Conservation (phyloP, 2,888 invertebrate species). For the Himalopsyche tibetana region DNA sequence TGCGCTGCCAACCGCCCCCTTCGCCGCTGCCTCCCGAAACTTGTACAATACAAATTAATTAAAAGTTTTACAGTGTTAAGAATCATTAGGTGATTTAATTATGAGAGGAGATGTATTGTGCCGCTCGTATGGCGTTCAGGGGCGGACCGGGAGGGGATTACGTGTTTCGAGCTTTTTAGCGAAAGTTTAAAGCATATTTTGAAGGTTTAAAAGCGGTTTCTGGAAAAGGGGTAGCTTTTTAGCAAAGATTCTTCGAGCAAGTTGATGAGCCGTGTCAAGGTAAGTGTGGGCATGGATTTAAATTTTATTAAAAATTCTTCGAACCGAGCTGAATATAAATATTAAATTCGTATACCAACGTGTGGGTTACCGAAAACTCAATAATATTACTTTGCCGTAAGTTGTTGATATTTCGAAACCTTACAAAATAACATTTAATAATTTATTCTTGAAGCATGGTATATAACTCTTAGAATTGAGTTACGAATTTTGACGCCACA, state of each 20-base stretch:
- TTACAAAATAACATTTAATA: no score
- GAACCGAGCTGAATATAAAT: background rate
- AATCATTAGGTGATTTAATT: conserved; percentile 67
- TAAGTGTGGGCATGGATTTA: conserved; percentile 3
- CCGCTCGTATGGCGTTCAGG: conserved; percentile 54
- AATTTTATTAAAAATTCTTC: conserved; percentile 18
- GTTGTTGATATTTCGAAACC: no score
- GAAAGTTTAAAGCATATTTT: conserved; percentile 23
- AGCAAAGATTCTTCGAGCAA: conserved; percentile 13
- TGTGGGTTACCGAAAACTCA: no score
- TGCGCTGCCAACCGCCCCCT: conserved; percentile 69
- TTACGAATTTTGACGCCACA: no score
- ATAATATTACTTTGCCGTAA: no score
- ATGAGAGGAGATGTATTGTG: conserved; percentile 66
- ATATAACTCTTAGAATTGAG: no score
- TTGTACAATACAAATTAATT: conserved; percentile 66
- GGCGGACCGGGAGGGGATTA: conserved; percentile 47
- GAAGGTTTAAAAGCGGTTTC: conserved; percentile 41
- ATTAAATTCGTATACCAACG: no score
- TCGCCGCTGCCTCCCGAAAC: conserved; percentile 68
- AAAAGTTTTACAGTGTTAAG: conserved; percentile 66
- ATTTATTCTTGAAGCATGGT: no score
- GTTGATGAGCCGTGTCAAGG: conserved; percentile 29
- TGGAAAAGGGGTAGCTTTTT: conserved; percentile 46
- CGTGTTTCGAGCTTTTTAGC: conserved; percentile 41